A percentile compares a stretch with the other conserved stretches of the same genome.
phyloP scores from a whole-genome alignment of 2,113 vertebrate species.

The Zosterops pallidus region DNA sequence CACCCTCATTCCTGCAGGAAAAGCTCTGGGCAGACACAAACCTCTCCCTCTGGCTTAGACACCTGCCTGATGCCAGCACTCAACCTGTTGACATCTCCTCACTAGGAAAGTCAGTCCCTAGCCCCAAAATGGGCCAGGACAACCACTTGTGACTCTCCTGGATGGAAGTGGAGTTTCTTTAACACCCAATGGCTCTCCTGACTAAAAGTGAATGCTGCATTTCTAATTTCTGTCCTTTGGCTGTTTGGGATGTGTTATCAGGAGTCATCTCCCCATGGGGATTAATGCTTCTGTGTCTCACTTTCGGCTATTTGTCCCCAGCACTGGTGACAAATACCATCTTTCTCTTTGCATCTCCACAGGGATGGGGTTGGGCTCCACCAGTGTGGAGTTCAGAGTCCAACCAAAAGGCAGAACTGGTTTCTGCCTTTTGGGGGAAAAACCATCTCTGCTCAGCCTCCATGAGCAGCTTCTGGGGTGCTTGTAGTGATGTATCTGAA shows the following conservation, averaged over 20 bases:
- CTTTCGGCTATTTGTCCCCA: background rate
- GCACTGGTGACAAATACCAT: background rate
- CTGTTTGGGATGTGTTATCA: background rate
- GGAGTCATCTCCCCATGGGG: rapidly evolving
- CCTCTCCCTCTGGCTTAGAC: background rate
- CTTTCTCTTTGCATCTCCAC: background rate
- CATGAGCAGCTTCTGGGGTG: background rate
- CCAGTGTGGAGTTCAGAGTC: too few relatives aligned
- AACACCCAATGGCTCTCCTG: rapidly evolving
- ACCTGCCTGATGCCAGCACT: background rate
- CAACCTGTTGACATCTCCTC: background rate
- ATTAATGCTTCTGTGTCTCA: background rate
- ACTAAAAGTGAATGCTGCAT: background rate
- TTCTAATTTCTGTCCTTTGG: background rate
- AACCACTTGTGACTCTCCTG: background rate
- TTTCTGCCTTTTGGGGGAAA: background rate
- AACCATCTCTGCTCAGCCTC: background rate
- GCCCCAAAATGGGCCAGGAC: rapidly evolving
- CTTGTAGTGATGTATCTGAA: too few relatives aligned
- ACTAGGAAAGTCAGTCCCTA: rapidly evolving
- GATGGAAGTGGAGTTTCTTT: background rate
- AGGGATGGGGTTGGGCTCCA: background rate
- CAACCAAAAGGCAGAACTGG: too few relatives aligned
- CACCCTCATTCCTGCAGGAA: background rate
- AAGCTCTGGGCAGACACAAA: background rate